Percentiles rank a stretch among this genome's conserved stretches.
Conservation (phyloP, 2,888 invertebrate genomes). For the Arrhopalites spinosus region DNA sequence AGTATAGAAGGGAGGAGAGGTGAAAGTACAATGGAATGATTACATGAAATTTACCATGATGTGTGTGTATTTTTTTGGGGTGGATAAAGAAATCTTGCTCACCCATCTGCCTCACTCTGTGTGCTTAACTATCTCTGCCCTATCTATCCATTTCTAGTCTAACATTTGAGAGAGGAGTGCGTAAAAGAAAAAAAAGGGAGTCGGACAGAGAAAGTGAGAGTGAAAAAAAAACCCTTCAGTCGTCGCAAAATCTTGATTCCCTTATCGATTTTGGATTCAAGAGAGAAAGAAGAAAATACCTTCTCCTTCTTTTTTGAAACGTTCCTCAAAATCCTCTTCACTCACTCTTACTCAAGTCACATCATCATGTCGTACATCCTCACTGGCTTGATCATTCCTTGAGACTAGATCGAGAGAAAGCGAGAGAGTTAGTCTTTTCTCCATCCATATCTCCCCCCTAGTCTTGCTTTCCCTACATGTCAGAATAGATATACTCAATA, state of each 20-base stretch:
- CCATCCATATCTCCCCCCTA: neutral
- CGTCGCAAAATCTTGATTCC: constrained; percentile 20
- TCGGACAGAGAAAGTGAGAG: neutral
- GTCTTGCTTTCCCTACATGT: no score
- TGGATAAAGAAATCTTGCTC: neutral
- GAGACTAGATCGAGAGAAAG: neutral
- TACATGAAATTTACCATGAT: no score
- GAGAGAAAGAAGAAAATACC: constrained; percentile 24
- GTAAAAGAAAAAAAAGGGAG: neutral
- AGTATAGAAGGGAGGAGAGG: neutral
- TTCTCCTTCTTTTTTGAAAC: constrained; percentile 11
- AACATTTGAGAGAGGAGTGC: neutral
- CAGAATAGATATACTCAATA: no score
- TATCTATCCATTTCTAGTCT: neutral
- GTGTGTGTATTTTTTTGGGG: neutral
- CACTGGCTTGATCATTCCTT: no score
- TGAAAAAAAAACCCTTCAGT: neutral
- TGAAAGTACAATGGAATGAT: neutral
- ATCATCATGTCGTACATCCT: neutral
- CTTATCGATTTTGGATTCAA: constrained; percentile 27
- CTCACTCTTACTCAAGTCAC: constrained; percentile 33
- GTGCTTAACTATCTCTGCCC: neutral
- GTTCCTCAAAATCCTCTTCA: neutral
- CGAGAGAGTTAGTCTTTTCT: neutral
- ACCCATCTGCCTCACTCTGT: neutral